Evolutionary conservation across 1,140 invertebrate genomes (phyloP).

Genomic region (fruit fly (Drosophila melanogaster)): Release_6_plus_ISO1_MT NC_004354.4:15957001-15957500

Average conservation of each 20-base stretch:
- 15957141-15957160: constrained; percentile 64
- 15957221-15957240: constrained; percentile 65
- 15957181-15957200: constrained; percentile 74
- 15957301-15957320: constrained; percentile 44
- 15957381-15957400: constrained; percentile 13
- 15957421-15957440: not conserved
- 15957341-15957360: constrained; percentile 24
- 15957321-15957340: constrained; percentile 30
- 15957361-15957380: constrained; percentile 24
- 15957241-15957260: constrained; percentile 57
- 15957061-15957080: constrained; percentile 30
- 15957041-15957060: constrained; percentile 25
- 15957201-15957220: constrained; percentile 60
- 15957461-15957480: too few species aligned
- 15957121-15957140: constrained; percentile 41
- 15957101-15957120: constrained; percentile 22
- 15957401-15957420: not conserved
- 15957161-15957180: constrained; percentile 83
- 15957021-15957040: not conserved
- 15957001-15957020: not conserved
- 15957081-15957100: constrained; percentile 31
- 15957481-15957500: too few species aligned
- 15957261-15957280: constrained; percentile 37
- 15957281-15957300: constrained; percentile 57
- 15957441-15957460: too few species aligned